Evolutionary conservation across 2,113 vertebrate genomes (phyloP).

Genomic region (Gymnarchus niloticus): DNA sequence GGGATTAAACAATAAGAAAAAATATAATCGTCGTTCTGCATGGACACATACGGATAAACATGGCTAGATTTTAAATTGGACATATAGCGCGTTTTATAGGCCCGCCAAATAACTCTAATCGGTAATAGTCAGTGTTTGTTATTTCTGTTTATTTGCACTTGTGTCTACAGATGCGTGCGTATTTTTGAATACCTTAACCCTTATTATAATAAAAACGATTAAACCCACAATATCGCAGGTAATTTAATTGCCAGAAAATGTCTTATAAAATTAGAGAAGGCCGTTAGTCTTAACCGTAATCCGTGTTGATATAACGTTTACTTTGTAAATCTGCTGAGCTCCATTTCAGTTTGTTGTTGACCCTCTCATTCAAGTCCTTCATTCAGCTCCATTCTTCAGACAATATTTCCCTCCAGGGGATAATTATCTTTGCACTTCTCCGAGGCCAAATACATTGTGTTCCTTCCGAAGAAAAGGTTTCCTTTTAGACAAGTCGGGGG

Average conservation of each 20-base stretch:
- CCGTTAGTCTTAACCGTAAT: background rate
- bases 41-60: background rate
- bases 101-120: background rate
- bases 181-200: background rate
- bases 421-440: constrained; percentile 61
- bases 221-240: background rate
- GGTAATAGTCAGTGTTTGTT: background rate
- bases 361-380: constrained; percentile 46
- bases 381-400: constrained; percentile 51
- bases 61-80: background rate
- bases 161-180: too few species aligned
- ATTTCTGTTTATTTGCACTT: background rate
- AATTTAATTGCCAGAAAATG: background rate
- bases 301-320: background rate
- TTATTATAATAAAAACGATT: background rate
- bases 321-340: constrained; percentile 1
- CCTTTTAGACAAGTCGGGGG: constrained; percentile 37
- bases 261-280: background rate
- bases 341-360: constrained; percentile 45
- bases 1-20: constrained; percentile 27
- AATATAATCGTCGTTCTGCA: background rate
- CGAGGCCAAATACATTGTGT: constrained; percentile 61
- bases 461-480: constrained; percentile 46
- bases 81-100: background rate
- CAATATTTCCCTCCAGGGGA: constrained; percentile 64